Evolutionary conservation across 2,888 invertebrate species (phyloP), one percentile per base, ranked within the genome.

Genomic region (Drosophila mimetica): DNA sequence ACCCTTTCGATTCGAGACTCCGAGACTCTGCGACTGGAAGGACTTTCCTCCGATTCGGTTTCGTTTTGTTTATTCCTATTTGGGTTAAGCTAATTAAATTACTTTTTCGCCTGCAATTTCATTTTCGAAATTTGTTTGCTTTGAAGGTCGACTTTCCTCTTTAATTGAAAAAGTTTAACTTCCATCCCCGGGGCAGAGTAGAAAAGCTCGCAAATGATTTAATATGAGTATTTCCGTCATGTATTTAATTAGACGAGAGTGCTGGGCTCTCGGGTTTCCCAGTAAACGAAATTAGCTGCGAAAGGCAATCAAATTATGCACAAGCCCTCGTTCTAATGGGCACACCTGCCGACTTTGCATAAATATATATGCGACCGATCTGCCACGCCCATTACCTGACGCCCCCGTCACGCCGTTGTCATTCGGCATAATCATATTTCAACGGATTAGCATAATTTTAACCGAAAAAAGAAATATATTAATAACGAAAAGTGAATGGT

Each of bases 401-500:
- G 77, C 79, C 76, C 50, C 14, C 50, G 47, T 34, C 30, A 44
- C 52, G 75, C 83, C 74, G 74, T 73, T 88, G 88, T 83, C 84
- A 86, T 77, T 88, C 83, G 89, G 77, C 76, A 86, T 88, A 83
- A 88, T 88, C 88, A 88, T 89, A 89, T 89, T 88, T 88, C 89
- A 89, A 79, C 75, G 88, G 89, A 88, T 88, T 88, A 86, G 88
- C 87, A 88, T 88, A 89, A 89, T 87, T 87, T 89, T 74, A 78
- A 75, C 76, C 76, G 67, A 75, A 79, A 55, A 73, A 75, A 79
- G 50, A 73, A 77, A 57, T 83, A 85, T 85, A 89, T 86, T 88
- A 82, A 89, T 89, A 87, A 87, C 88, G 86, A 89, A 88, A 87
- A 89, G 89, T 89, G 89, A 87, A 83, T 83, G 86, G 80, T 71